Evolutionary conservation across 2,888 invertebrate species (phyloP), one percentile per base, ranked within the genome.

Genomic region (Steromphala cineraria): DNA sequence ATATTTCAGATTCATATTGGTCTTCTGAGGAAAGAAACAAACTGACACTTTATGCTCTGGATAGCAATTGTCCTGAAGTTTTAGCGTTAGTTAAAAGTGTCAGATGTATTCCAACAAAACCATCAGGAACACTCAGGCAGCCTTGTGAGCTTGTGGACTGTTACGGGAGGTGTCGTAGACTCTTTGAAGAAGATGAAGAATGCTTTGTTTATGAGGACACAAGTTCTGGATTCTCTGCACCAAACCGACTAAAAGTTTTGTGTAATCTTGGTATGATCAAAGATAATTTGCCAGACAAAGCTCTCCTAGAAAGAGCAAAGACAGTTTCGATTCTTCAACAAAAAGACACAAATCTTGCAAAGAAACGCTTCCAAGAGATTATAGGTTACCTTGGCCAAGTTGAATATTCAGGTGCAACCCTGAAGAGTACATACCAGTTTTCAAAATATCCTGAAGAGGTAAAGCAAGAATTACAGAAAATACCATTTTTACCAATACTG

Each of bases 61-160:
- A 80, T 19, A 62, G 52, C 17, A 76, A 79, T 24, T 52, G 71
- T 36, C 8, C 56, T 40, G 28, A 74, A 7, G 24, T 89, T n/a
- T 56, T 80, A 46, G n/a, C 46, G 10, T 52, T 85, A 19, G 24
- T 89, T 7, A 55, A 13, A 19, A 21, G 24, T 2, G 53, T 52
- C 36, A 53, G 36, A 10, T 90, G 88, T 75, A 85, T 90, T 46
- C 88, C 89, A 8, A 84, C 84, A 8, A 80, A 84, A 17, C 86
- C 88, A 19, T 67, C 79, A n/a, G 88, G 87, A 1, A 62, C 55
- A 13, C 82, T 89, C 8, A 82, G 75, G 19, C 79, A 62, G 53
- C 86, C 88, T n/a, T 19, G 21, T 1, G 82, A 88, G 56, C 83
- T 90, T 24, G 81, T 90, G 17, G 83, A 89, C 81, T 89, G 89